Base-by-base conservation (phyloP, 64 coral and sea anemone genomes). In the Montipora efflorescens region DNA sequence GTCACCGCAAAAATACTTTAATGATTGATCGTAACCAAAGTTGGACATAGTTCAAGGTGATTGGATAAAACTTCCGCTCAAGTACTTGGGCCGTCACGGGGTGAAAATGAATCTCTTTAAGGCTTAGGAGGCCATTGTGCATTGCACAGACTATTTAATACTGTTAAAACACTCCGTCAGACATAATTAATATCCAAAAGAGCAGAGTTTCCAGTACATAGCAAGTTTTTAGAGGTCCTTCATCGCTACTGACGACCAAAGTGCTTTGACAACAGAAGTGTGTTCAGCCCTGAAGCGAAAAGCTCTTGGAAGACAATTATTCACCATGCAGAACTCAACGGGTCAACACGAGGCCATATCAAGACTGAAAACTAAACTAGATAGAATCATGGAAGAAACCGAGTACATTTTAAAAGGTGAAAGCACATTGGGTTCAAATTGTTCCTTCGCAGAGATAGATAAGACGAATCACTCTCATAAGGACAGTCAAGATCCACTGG, bases 351-450 rank as follows among this genome's bases (percentile, higher is more conserved):
- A 86, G 16, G 82, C 82, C 9, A 86, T 86, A 86, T 71, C 82
- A 72, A 67, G 66, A 51, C 36, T 86, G 3, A 69, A 48, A 67
- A 86, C 82, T 49, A 86, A 71, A 48, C 82, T 86, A 1, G 82
- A 86, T 23, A 86, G 67, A 86, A 86, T 86, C 82, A 67, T 86
- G 46, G 62, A 86, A 18, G 82, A 86, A 71, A 86, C 82, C 18
- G 82, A 86, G 46, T 21, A 71, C 47, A 47, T 50, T 48, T 50
- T 86, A 16, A 86, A 23, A 86, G 46, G 5, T 49, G 76, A 78
- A 50, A 48, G 49, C 6, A 46, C 62, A 22, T 45, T 71, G 18
- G 67, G 46, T 45, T 45, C 80, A 7, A n/a, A 12, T 16, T 19
- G 21, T 59, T 23, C 47, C 11, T 71, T 48, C 16, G 44, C 16